Evolutionary conservation across 2,113 vertebrate species (phyloP), one percentile per base, ranked within the genome.

Genomic region (Serinus canaria): DNA sequence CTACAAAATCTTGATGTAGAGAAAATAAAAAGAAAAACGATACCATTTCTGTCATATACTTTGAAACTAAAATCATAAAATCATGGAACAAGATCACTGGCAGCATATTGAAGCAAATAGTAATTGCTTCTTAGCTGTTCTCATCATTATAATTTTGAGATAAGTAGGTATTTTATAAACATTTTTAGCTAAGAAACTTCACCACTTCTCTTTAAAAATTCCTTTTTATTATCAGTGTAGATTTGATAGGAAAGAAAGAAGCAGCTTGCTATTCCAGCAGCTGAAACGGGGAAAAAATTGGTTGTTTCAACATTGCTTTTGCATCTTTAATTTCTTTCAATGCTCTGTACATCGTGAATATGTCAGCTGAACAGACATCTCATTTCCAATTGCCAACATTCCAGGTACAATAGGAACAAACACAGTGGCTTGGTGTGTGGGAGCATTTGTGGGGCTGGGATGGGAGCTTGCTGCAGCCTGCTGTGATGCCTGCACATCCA

Each of bases 81-180:
- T 60, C 62, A 83, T 28, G 19, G 28, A 93, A 94, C 83, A 83
- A 91, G 86, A 95, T 86, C 84, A 80, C 74, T 92, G 89, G 76
- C 39, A 95, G 55, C 24, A 67, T 44, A 79, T 58, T 93, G 88
- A 93, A 92, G 35, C 63, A 78, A 73, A 91, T 6, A 82, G 52
- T 92, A 91, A 86, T 79, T 76, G 23, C 37, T 80, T 92, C 67
- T 94, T 69, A 94, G 76, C 59, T 96, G 66, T 83, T 91, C 73
- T 68, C 79, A 74, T 83, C 84, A 70, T 87, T 79, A 59, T 22
- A 24, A 95, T 88, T 90, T 94, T 87, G 58, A 89, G 78, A 79
- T 79, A 94, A 95, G 62, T 62, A 94, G 44, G 44, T 90, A 81
- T 93, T 95, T 96, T 92, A 96, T 83, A 93, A 96, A 95, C 80